Conservation (phyloP, 64 coral and sea anemone genomes). For the Montipora cactus region DNA sequence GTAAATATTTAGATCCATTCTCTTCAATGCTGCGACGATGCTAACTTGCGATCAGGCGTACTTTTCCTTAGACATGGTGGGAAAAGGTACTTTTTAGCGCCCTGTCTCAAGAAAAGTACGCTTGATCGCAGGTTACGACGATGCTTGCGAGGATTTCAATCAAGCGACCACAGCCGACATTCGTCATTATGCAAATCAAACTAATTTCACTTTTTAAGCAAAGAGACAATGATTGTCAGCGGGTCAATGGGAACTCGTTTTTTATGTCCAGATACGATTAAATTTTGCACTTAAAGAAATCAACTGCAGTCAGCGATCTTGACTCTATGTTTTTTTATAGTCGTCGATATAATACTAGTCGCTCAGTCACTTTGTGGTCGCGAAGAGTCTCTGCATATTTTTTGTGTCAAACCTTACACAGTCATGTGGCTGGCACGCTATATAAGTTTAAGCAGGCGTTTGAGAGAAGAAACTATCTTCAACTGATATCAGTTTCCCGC, state of each 20-base stretch:
- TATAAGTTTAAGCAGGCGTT: slow-evolving; percentile 12
- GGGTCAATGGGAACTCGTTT: neutral
- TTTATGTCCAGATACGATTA: neutral
- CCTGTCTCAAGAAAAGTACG: no score
- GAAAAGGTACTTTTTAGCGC: no score
- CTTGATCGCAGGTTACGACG: no score
- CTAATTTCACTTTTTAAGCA: neutral
- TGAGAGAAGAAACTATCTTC: neutral
- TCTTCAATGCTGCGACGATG: neutral
- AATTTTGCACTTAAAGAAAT: neutral
- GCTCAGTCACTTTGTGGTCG: neutral
- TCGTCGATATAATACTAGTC: neutral
- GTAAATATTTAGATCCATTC: slow-evolving; percentile 24
- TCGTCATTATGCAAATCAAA: neutral
- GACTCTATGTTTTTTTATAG: neutral
- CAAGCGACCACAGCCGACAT: neutral
- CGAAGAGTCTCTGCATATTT: neutral
- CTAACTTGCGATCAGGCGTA: no score
- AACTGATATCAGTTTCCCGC: neutral
- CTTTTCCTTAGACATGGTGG: no score
- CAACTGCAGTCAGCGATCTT: neutral
- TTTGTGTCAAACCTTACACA: slow-evolving; percentile 1
- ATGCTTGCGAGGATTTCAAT: no score
- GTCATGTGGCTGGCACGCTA: neutral
- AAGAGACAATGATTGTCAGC: neutral